phyloP scores from a whole-genome alignment of 2,888 invertebrate genomes.

The Rhaphigaster nebulosa region DNA sequence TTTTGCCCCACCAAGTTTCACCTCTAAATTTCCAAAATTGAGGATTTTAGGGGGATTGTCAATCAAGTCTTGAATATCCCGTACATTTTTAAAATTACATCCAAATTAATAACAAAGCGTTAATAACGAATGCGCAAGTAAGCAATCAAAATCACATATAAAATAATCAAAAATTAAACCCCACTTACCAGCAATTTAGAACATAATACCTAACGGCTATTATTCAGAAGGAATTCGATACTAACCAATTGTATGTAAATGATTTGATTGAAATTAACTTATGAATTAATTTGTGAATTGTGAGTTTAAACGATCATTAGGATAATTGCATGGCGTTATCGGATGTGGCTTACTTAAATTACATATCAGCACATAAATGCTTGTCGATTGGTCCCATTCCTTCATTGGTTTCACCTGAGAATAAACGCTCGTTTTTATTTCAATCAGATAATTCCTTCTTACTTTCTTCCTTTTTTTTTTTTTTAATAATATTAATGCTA shows the following conservation, averaged over 20 bases:
- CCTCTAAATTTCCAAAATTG: no score
- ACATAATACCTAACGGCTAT: background rate
- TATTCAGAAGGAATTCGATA: background rate
- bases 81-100: no score
- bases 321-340: background rate
- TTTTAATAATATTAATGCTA: background rate
- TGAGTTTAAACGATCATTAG: background rate
- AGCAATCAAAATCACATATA: background rate
- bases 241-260: background rate
- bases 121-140: background rate
- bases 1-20: no score
- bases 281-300: background rate
- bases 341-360: background rate
- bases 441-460: background rate
- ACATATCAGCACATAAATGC: background rate
- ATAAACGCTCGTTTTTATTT: background rate
- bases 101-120: no score
- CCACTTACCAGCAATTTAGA: background rate
- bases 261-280: background rate
- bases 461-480: background rate
- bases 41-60: no score
- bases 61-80: no score
- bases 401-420: background rate
- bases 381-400: background rate
- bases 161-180: background rate